Evolutionary conservation across 2,797 vertebrate species (phyloP).

Genomic region (Columba guinea): DNA sequence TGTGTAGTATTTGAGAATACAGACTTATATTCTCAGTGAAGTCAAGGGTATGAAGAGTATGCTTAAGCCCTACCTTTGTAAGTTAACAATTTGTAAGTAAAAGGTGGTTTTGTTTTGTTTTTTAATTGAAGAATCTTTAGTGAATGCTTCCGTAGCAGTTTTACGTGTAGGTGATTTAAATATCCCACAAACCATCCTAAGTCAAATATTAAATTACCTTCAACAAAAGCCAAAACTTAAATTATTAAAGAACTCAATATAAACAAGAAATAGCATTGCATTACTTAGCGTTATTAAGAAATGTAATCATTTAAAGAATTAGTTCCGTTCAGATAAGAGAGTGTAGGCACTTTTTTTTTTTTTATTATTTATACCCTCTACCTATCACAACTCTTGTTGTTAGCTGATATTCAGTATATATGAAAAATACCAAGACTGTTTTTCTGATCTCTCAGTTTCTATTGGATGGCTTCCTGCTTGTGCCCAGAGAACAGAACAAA

Average conservation of each 20-base stretch:
- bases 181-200: background rate
- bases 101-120: background rate
- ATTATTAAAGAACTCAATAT: background rate
- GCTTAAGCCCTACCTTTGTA: background rate
- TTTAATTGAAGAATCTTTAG: background rate
- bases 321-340: background rate
- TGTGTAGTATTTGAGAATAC: background rate
- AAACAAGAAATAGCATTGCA: background rate
- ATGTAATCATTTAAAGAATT: background rate
- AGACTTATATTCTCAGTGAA: background rate
- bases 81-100: background rate
- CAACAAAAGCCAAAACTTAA: background rate
- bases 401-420: background rate
- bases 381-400: background rate
- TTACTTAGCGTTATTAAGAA: background rate
- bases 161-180: background rate
- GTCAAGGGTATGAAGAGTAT: background rate
- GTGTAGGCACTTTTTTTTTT: background rate
- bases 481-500: background rate
- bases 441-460: background rate
- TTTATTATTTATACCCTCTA: background rate
- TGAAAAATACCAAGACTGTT: background rate
- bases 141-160: background rate
- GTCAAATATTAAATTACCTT: background rate
- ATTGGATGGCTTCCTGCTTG: background rate